These are phyloP conservation scores for Tiliqua scincoides DNA, from an alignment of 2,113 vertebrate genomes.

Conservation along the genomic window DNA sequence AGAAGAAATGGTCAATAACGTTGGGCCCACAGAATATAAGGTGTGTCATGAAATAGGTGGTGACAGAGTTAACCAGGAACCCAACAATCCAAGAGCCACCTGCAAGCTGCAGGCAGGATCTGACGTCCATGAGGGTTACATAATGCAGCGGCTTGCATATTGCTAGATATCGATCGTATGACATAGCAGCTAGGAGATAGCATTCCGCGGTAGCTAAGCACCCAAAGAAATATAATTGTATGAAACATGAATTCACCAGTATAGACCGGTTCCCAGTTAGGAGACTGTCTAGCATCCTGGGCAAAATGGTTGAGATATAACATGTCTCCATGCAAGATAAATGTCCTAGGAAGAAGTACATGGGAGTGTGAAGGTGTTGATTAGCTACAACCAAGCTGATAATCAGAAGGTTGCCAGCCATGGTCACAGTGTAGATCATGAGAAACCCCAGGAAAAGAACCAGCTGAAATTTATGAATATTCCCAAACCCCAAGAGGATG, in stretches of 20 bases:
- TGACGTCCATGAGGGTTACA: not conserved
- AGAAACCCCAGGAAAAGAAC: not conserved
- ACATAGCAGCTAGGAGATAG: conserved; percentile 46
- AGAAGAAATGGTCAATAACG: conserved; percentile 36
- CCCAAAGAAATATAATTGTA: conserved; percentile 53
- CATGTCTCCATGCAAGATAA: not conserved
- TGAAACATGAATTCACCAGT: conserved; percentile 4
- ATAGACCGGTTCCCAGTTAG: not conserved
- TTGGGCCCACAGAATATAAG: conserved; percentile 16
- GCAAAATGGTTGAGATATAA: not conserved
- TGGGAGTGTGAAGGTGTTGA: conserved; percentile 2
- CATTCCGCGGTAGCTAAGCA: conserved; percentile 39
- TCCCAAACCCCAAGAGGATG: conserved; percentile 12
- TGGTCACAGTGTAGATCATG: not conserved
- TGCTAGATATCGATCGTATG: conserved; percentile 23
- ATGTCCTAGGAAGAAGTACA: conserved; percentile 8
- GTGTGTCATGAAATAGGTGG: not conserved
- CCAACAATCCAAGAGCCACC: not conserved
- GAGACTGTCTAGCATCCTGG: conserved; percentile 6
- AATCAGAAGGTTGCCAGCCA: conserved; percentile 4
- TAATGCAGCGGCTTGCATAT: conserved; percentile 37
- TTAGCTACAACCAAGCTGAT: not conserved
- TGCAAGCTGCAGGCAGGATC: not conserved
- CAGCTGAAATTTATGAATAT: not conserved
- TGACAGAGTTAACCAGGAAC: not conserved